These are phyloP conservation scores for Podiceps cristatus DNA, from an alignment of 2,113 vertebrate species.

Conservation along the genomic window DNA sequence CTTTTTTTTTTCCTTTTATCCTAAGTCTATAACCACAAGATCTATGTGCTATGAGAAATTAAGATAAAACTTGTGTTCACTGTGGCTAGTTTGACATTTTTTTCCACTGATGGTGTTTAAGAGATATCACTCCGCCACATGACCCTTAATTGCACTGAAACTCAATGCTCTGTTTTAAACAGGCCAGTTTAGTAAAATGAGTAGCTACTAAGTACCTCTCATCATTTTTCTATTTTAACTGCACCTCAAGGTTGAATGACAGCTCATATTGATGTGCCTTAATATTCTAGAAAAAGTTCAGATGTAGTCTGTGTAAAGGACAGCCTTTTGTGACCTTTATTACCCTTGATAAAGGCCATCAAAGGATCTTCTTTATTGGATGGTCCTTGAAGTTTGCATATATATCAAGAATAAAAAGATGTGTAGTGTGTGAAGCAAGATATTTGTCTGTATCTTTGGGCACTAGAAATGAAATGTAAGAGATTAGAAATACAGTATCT, in stretches of 20 bases:
- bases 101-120: background rate
- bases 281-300: constrained; percentile 31
- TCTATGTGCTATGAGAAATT: background rate
- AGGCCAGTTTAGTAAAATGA: constrained; percentile 7
- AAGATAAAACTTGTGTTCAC: background rate
- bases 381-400: constrained; percentile 16
- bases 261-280: constrained; percentile 9
- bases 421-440: background rate
- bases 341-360: constrained; percentile 36
- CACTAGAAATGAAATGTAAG: background rate
- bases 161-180: constrained; percentile 3
- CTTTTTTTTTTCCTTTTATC: background rate
- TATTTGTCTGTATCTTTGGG: background rate
- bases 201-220: background rate
- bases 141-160: background rate
- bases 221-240: constrained; percentile 53
- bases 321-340: constrained; percentile 3
- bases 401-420: constrained; percentile 25
- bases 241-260: constrained; percentile 14
- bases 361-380: background rate
- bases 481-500: background rate
- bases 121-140: background rate
- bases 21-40: background rate
- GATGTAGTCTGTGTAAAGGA: constrained; percentile 2
- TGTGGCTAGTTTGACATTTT: background rate